These are phyloP conservation scores for Leptodactylus fuscus DNA, from an alignment of 2,113 vertebrate species.

Conservation along the genomic window DNA sequence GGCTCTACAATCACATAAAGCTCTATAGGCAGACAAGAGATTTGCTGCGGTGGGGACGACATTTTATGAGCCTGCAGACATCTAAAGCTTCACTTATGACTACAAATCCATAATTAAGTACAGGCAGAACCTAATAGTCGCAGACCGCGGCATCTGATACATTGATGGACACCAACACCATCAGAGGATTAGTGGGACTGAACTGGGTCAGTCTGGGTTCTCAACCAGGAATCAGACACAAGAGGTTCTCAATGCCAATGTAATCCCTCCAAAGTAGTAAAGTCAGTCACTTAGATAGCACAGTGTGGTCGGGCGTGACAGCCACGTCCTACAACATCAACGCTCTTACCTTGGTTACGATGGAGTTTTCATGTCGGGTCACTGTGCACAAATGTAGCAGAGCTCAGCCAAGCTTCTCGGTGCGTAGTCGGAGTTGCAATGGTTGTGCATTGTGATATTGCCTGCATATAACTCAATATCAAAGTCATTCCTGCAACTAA, in stretches of 20 bases:
- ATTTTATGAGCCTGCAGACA: constrained; percentile 47
- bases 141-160: constrained; percentile 45
- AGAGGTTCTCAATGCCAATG: constrained; percentile 14
- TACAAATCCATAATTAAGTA: constrained; percentile 56
- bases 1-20: constrained; percentile 37
- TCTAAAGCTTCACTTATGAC: constrained; percentile 48
- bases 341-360: neutral
- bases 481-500: too few species aligned
- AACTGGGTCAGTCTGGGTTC: constrained; percentile 33
- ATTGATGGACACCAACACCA: constrained; percentile 43
- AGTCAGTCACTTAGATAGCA: neutral
- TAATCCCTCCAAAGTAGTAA: constrained; percentile 25
- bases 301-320: neutral
- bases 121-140: constrained; percentile 36
- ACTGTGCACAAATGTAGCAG: neutral
- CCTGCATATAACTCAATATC: too few species aligned
- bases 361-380: too few species aligned
- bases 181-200: constrained; percentile 32
- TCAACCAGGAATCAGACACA: constrained; percentile 37
- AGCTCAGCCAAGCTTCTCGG: neutral
- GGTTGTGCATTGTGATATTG: neutral
- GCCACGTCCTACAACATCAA: neutral
- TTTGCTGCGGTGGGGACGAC: constrained; percentile 50
- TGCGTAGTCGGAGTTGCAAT: neutral
- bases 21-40: constrained; percentile 48